Conservation (phyloP, 2,888 invertebrate species). For the Corbicula japonica region DNA sequence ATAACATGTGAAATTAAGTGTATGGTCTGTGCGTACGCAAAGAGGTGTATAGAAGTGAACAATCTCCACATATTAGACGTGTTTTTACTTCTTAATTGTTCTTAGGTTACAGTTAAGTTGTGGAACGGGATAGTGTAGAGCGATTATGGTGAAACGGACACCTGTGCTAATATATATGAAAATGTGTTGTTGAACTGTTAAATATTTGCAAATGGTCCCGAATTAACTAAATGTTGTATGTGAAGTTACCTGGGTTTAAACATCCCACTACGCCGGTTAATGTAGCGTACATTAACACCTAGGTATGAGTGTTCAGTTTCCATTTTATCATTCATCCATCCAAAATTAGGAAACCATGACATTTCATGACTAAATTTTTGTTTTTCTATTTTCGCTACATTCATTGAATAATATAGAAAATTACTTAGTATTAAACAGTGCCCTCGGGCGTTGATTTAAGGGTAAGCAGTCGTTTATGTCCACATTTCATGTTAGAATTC, state of each 20-base stretch:
- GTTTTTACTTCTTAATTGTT: constrained; percentile 23
- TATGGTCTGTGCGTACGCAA: constrained; percentile 27
- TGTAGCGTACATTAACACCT: constrained; percentile 20
- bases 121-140: constrained; percentile 2
- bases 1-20: constrained; percentile 42
- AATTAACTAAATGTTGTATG: constrained; percentile 3
- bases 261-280: constrained; percentile 21
- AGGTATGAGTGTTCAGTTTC: constrained; percentile 32
- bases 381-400: background rate
- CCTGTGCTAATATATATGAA: constrained; percentile 18
- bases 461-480: constrained; percentile 38
- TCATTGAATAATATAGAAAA: constrained; percentile 27
- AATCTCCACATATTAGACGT: constrained; percentile 13
- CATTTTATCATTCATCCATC: constrained; percentile 28
- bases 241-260: background rate
- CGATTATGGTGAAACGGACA: constrained; percentile 27
- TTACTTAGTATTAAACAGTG: constrained; percentile 10
- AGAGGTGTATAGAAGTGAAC: constrained; percentile 12
- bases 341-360: constrained; percentile 40
- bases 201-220: constrained; percentile 8
- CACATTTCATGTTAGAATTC: constrained; percentile 30
- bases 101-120: constrained; percentile 24
- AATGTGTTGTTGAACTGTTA: constrained; percentile 16
- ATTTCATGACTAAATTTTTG: background rate
- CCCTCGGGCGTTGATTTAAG: constrained; percentile 32